Evolutionary conservation across 1,140 invertebrate species (phyloP), one percentile per base, ranked within the genome.

Genomic region (Cydia strobilella): DNA sequence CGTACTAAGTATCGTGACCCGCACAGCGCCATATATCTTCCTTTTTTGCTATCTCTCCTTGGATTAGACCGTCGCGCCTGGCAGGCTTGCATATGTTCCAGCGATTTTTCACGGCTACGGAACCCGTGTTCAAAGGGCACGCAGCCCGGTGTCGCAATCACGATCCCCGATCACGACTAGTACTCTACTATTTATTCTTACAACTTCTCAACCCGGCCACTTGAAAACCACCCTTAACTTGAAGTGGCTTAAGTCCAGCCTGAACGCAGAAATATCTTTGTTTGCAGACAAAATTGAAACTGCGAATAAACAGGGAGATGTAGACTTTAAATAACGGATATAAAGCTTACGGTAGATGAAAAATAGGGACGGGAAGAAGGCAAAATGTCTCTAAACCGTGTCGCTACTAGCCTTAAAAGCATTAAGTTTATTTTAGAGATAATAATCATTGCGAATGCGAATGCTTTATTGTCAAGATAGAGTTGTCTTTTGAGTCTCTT

Each of bases 381-480:
- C 77, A 87, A 90, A 92, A 90, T 91, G 90, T 90, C 88, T 91
- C 84, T 86, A 91, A 88, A 90, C 86, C 90, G 86, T 92, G 88
- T 92, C 88, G 90, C 88, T 91, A 89, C 86, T 88, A 89, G 84
- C 88, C 85, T 90, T 91, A 92, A 91, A 90, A 88, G 89, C 89
- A 92, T 90, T 92, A 90, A 91, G 89, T 92, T 90, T 91, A 89
- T 91, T 89, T 88, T 86, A 89, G 85, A 92, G 90, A 92, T 92
- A 92, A 92, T 88, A 92, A 92, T 92, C 90, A 85, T 90, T 91
- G 89, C 87, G 87, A 90, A 90, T 90, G 90, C 88, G 85, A 89
- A 86, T 87, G 87, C 86, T 89, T 90, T 89, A 85, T 92, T 90
- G 89, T 92, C 90, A 85, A 92, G 90, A 92, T 92, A 91, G 87